Percentiles rank a stretch among this genome's conserved stretches.
Evolutionary conservation across 2,797 vertebrate genomes (phyloP).

Genomic region (Cynodonichthys magdalenae): DNA sequence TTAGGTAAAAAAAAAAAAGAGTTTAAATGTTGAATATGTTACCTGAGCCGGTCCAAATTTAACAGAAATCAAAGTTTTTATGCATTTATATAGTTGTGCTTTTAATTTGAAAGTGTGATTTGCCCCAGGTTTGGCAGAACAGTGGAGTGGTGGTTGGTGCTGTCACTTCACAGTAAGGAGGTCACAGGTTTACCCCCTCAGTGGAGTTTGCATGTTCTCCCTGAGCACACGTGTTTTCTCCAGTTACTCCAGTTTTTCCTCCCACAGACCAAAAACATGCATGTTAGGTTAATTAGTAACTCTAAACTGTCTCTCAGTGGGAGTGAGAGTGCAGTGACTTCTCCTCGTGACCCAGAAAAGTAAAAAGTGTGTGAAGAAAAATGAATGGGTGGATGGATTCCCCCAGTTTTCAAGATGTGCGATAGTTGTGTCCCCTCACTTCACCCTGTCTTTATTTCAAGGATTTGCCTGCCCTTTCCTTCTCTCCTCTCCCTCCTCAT

Average conservation of each 20-base stretch:
- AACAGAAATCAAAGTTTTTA: not conserved
- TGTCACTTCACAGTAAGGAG: conserved; percentile 21
- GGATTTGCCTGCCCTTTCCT: conserved; percentile 32
- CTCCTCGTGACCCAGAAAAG: no score
- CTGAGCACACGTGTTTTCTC: no score
- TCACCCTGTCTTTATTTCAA: conserved; percentile 37
- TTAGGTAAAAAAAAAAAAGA: not conserved
- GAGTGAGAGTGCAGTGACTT: no score
- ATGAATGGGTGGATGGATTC: not conserved
- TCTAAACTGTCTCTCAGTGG: no score
- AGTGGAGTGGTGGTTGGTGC: conserved; percentile 5
- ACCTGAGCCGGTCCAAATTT: not conserved
- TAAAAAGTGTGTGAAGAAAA: no score
- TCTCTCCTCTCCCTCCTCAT: conserved; percentile 37
- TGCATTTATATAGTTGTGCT: not conserved
- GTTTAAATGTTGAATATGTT: not conserved
- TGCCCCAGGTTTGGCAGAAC: conserved; percentile 6
- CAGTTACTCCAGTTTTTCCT: no score
- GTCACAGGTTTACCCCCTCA: no score
- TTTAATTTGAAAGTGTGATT: not conserved
- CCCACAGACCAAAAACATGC: no score
- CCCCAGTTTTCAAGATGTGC: conserved; percentile 20
- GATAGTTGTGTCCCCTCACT: conserved; percentile 20
- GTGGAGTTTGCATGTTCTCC: no score
- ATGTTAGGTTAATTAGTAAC: no score